Conservation (phyloP, 2,797 vertebrate genomes). For the Gorsachius magnificus region DNA sequence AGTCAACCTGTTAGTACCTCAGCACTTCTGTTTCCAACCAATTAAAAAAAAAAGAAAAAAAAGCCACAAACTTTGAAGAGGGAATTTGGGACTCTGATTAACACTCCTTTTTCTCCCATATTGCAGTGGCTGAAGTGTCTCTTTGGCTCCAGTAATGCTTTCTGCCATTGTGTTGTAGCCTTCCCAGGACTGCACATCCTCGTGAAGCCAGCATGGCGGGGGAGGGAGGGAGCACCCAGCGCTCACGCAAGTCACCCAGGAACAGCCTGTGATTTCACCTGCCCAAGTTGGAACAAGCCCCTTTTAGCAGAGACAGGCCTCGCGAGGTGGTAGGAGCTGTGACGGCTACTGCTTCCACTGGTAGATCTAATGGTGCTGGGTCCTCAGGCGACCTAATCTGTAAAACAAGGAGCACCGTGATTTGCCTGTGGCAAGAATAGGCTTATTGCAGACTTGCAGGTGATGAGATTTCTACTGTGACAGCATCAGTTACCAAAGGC, state of each 20-base stretch:
- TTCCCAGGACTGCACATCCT: neutral
- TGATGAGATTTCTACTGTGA: neutral
- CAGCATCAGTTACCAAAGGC: neutral
- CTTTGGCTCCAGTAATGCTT: neutral
- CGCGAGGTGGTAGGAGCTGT: neutral
- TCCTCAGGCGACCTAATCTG: neutral
- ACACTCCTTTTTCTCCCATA: neutral
- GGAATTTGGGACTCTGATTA: neutral
- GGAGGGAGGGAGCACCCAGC: neutral
- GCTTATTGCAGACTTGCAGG: neutral
- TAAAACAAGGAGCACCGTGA: neutral
- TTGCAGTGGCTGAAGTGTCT: neutral
- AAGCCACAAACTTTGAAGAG: neutral
- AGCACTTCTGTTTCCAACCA: too few relatives aligned
- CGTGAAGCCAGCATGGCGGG: rapidly evolving
- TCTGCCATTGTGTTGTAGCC: neutral
- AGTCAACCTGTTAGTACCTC: too few relatives aligned
- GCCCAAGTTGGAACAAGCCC: neutral
- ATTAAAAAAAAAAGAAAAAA: too few relatives aligned
- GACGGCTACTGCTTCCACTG: rapidly evolving
- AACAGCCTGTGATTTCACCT: neutral
- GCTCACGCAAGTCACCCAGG: rapidly evolving
- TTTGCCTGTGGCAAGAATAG: neutral
- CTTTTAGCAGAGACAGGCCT: neutral
- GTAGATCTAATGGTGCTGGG: neutral